Evolutionary conservation across 30 jellyfish, hydroid and myxozoan genomes (phyloP), one percentile per base, ranked within the genome.

Genomic region (Turritopsis rubra): DNA sequence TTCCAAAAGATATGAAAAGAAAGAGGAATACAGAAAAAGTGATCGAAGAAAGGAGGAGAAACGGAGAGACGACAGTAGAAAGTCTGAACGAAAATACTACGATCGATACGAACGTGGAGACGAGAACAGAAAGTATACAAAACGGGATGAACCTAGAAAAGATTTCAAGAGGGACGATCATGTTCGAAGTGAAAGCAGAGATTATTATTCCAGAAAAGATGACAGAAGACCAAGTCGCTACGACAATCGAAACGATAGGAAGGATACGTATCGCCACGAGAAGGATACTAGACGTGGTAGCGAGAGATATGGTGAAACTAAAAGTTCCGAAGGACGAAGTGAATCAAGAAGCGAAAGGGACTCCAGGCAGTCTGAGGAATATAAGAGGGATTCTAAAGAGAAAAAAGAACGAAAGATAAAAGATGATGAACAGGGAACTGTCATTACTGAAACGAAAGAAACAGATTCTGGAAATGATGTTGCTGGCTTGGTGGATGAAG

Each of bases 181-280:
- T 54, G 86, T 60, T 26, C 29, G 54, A 21, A 52, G 29, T 29
- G 89, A 82, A 68, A 21, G 41, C 29, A 30, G 54, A 78, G 72
- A 30, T 21, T 26, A 53, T 28, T 22, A 68, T 29, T 23, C 30
- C 23, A 66, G 87, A 16, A 75, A 81, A 20, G 72, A 82, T 27
- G 84, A 31, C 20, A 31, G 54, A 31, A 52, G 87, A 23, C 18
- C 71, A 23, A 80, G 86, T 22, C 83, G 41, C 16, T n/a, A 29
- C 28, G 87, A 81, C n/a, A 74, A 82, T 52, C 28, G 81, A 75
- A 68, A 75, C 21, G 90, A 85, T 54, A n/a, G 81, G 65, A 70
- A 75, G 19, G 90, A 79, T 29, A 82, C 72, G 19, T 71, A 79
- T 41, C 31, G 41, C 19, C 80, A 85, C 23, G 72, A 54, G 68